These are phyloP conservation scores for Grammomys dolichurus DNA, from an alignment of 2,113 vertebrate species.

Conservation along the genomic window DNA sequence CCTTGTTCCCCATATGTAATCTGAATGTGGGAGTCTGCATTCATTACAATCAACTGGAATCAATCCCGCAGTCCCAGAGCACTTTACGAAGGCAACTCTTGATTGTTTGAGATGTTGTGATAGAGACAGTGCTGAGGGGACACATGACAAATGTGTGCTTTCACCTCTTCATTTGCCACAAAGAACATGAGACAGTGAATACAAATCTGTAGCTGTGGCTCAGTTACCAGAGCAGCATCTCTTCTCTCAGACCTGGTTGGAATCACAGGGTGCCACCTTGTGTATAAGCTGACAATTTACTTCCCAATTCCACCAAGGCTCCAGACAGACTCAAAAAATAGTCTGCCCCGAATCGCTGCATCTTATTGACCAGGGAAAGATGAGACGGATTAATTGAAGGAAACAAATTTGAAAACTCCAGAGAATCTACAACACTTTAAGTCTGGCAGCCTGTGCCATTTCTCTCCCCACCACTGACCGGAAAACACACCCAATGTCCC, in stretches of 20 bases:
- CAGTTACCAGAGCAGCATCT: conserved; percentile 11
- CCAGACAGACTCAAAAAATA: conserved; percentile 48
- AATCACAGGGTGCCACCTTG: conserved; percentile 85
- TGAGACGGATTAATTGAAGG: conserved; percentile 57
- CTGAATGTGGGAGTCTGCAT: conserved; percentile 64
- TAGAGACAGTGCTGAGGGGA: not conserved
- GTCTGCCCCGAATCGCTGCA: conserved; percentile 53
- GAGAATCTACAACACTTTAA: conserved; percentile 41
- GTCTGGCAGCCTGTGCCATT: conserved; percentile 52
- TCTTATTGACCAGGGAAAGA: conserved; percentile 65
- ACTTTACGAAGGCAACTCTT: not conserved
- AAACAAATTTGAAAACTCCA: conserved; percentile 66
- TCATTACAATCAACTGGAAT: conserved; percentile 55
- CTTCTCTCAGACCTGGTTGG: conserved; percentile 76
- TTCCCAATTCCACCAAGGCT: conserved; percentile 72
- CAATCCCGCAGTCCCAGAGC: not conserved
- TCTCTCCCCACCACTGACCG: not conserved
- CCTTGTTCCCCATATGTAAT: conserved; percentile 70
- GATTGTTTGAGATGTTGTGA: not conserved
- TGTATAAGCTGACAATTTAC: conserved; percentile 82
- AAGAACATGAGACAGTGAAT: conserved; percentile 57
- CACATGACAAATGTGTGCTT: conserved; percentile 18
- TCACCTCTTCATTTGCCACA: conserved; percentile 44
- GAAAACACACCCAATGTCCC: conserved; percentile 50
- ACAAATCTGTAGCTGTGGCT: conserved; percentile 53